Evolutionary conservation across 2,888 invertebrate genomes (phyloP).

Genomic region (Agrilus cyanescens): DNA sequence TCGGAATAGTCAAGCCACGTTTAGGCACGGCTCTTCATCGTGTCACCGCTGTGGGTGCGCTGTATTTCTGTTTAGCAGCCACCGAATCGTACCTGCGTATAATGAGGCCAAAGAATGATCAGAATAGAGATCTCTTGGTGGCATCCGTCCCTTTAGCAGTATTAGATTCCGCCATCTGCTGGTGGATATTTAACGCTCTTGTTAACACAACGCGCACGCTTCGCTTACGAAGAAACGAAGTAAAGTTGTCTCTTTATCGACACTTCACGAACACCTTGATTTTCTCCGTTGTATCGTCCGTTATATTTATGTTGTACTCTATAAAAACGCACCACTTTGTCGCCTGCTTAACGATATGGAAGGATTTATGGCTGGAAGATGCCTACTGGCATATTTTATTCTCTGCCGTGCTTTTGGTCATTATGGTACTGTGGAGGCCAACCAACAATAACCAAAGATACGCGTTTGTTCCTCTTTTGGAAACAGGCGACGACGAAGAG

Average conservation of each 20-base stretch:
- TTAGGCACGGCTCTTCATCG: slow-evolving; percentile 81
- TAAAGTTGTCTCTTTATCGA: slow-evolving; percentile 78
- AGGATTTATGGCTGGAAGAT: slow-evolving; percentile 85
- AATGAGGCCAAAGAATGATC: slow-evolving; percentile 48
- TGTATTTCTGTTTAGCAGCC: slow-evolving; percentile 76
- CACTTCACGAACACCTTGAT: slow-evolving; percentile 92
- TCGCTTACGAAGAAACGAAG: slow-evolving; percentile 75
- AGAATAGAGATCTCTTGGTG: slow-evolving; percentile 53
- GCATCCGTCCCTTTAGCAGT: slow-evolving; percentile 80
- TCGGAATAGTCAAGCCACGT: slow-evolving; percentile 90
- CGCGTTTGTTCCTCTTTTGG: slow-evolving; percentile 87
- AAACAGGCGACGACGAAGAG: slow-evolving; percentile 68
- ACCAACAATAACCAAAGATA: slow-evolving; percentile 91
- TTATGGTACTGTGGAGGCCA: slow-evolving; percentile 92
- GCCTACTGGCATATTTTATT: slow-evolving; percentile 94
- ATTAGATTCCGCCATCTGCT: slow-evolving; percentile 77
- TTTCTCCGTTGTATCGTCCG: slow-evolving; percentile 81
- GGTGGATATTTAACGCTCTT: slow-evolving; percentile 86
- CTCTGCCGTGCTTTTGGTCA: slow-evolving; percentile 73
- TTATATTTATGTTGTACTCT: slow-evolving; percentile 88
- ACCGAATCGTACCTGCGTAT: slow-evolving; percentile 78
- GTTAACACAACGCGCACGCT: slow-evolving; percentile 84
- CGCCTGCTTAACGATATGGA: slow-evolving; percentile 76
- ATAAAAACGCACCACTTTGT: slow-evolving; percentile 50
- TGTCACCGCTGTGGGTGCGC: slow-evolving; percentile 69